These are phyloP conservation scores for Agonopterix alstromeriana DNA, from an alignment of 2,888 invertebrate genomes.

Conservation along the genomic window DNA sequence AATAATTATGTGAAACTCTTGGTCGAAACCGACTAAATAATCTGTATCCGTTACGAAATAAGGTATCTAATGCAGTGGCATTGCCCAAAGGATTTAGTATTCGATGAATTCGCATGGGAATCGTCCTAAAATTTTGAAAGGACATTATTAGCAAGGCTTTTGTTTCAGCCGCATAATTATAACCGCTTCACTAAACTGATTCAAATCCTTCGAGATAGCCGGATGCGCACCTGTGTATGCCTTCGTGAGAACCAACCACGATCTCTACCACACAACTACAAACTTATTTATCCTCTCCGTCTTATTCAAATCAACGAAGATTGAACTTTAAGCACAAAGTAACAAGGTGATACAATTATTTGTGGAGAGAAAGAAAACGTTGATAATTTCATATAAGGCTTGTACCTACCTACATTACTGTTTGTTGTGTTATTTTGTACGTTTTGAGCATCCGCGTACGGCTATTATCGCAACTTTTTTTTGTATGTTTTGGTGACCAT, in stretches of 20 bases:
- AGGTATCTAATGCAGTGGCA: no score
- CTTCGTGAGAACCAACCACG: conserved; percentile 61
- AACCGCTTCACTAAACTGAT: conserved; percentile 45
- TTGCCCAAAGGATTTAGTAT: no score
- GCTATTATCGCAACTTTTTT: conserved; percentile 64
- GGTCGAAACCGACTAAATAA: no score
- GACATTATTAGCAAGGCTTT: no score
- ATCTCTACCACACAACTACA: conserved; percentile 23
- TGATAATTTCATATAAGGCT: conserved; percentile 23
- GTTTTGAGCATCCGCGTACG: conserved; percentile 63
- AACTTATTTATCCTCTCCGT: neutral
- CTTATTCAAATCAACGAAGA: neutral
- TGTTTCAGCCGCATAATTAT: conserved; percentile 33
- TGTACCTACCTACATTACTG: conserved; percentile 31
- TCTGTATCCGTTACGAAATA: no score
- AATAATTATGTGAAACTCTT: no score
- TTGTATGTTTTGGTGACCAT: conserved; percentile 33
- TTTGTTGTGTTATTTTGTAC: conserved; percentile 70
- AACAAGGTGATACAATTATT: no score
- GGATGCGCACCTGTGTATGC: conserved; percentile 69
- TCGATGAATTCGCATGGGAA: no score
- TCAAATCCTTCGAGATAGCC: conserved; percentile 61
- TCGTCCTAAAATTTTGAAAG: no score
- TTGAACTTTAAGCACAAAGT: neutral
- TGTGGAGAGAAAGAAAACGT: neutral